Conservation (phyloP, 1,140 invertebrate genomes). For the Homalodisca vitripennis region DNA sequence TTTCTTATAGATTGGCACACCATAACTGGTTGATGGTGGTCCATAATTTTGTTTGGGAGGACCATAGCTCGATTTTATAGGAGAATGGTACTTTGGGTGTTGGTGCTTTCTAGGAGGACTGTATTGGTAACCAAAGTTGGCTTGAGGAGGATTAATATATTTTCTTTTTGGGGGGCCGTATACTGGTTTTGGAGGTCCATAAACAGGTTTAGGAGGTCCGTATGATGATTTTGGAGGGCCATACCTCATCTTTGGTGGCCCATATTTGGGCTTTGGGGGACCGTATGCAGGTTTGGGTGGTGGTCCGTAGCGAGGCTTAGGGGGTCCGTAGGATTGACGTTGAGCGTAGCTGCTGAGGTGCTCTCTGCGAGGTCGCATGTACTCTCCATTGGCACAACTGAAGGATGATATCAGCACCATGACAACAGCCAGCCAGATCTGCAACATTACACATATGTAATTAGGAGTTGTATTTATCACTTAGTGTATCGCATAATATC, state of each 20-base stretch:
- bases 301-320: constrained; percentile 39
- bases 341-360: constrained; percentile 33
- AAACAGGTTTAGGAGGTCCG: constrained; percentile 38
- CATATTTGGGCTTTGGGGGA: constrained; percentile 29
- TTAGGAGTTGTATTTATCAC: background rate
- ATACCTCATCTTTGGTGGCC: constrained; percentile 36
- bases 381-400: constrained; percentile 13
- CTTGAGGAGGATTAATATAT: constrained; percentile 35
- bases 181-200: constrained; percentile 36
- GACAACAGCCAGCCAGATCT: background rate
- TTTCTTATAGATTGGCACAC: constrained; percentile 31
- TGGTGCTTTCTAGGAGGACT: constrained; percentile 32
- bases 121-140: constrained; percentile 20
- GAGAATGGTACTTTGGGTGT: constrained; percentile 28
- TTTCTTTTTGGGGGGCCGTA: constrained; percentile 43
- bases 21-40: constrained; percentile 36
- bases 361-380: constrained; percentile 34
- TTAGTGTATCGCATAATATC: no score
- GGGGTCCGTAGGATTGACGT: constrained; percentile 33
- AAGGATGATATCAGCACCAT: constrained; percentile 1
- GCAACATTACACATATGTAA: background rate
- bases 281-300: constrained; percentile 34
- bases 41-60: constrained; percentile 41
- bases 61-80: constrained; percentile 38
- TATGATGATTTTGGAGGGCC: constrained; percentile 40